phyloP scores from a whole-genome alignment of 30 jellyfish, hydroid and myxozoan genomes.

The Aurelia sp. region DNA sequence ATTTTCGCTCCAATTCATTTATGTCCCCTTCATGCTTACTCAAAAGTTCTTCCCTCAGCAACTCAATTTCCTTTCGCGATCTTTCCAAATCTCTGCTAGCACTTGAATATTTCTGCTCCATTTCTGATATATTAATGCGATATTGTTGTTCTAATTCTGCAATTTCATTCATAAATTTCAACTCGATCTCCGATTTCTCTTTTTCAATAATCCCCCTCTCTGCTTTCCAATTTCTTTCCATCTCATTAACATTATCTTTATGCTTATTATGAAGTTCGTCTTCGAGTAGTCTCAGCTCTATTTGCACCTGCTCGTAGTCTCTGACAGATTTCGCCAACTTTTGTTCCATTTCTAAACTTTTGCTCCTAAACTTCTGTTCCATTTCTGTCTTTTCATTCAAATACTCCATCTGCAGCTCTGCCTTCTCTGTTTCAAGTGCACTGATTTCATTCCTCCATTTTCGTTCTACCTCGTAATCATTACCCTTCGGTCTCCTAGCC shows the following conservation, averaged over 20 bases:
- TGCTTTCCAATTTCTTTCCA: constrained; percentile 68
- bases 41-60: constrained; percentile 78
- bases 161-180: constrained; percentile 84
- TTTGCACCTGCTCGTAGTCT: constrained; percentile 72
- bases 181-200: constrained; percentile 90
- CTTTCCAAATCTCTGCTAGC: constrained; percentile 85
- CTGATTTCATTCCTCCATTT: constrained; percentile 74
- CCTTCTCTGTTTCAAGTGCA: constrained; percentile 82
- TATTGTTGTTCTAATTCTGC: constrained; percentile 96
- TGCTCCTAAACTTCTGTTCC: constrained; percentile 86
- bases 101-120: constrained; percentile 86
- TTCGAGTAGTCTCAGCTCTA: constrained; percentile 50
- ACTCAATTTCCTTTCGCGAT: constrained; percentile 83
- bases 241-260: constrained; percentile 51
- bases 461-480: constrained; percentile 77
- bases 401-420: constrained; percentile 88
- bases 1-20: constrained; percentile 63
- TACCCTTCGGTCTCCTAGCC: constrained; percentile 66
- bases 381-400: constrained; percentile 88
- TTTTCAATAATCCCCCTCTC: constrained; percentile 72
- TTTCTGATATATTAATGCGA: constrained; percentile 91
- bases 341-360: constrained; percentile 83
- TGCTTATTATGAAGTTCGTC: constrained; percentile 78
- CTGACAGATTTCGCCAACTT: constrained; percentile 73
- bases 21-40: constrained; percentile 72